Conservation (phyloP, 2,888 invertebrate genomes). For the Rutpela maculata region DNA sequence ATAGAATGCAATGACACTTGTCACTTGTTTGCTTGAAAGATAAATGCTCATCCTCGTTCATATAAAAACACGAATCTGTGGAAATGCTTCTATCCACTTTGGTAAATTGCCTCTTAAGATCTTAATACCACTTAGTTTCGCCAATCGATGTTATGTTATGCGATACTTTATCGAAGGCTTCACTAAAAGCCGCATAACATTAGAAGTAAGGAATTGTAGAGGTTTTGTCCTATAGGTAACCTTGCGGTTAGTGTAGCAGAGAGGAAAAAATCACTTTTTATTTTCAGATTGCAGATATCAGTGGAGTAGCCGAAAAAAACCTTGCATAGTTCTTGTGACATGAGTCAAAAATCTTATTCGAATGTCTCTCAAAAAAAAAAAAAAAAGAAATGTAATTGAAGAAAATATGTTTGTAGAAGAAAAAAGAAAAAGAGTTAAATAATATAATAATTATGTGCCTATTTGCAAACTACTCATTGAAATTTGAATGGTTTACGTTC, state of each 20-base stretch:
- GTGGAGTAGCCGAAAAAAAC: no score
- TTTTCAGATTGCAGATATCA: no score
- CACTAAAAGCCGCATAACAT: background rate
- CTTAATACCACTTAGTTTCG: background rate
- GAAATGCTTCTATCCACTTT: background rate
- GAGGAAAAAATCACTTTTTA: no score
- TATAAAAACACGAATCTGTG: background rate
- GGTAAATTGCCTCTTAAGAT: background rate
- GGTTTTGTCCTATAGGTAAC: background rate
- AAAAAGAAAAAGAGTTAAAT: no score
- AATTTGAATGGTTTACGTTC: no score
- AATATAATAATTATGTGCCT: no score
- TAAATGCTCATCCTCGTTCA: background rate
- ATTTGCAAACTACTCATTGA: no score
- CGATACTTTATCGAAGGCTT: background rate
- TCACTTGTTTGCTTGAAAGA: constrained; percentile 2
- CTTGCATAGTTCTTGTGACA: no score
- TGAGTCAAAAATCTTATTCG: no score
- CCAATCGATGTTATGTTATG: background rate
- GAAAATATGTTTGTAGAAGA: no score
- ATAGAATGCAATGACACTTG: background rate
- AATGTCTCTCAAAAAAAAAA: no score
- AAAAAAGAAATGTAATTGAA: no score
- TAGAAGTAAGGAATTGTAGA: background rate
- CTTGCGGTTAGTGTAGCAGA: background rate